Conservation (phyloP, 1,140 invertebrate species). For the Drosophila bipectinata region DNA sequence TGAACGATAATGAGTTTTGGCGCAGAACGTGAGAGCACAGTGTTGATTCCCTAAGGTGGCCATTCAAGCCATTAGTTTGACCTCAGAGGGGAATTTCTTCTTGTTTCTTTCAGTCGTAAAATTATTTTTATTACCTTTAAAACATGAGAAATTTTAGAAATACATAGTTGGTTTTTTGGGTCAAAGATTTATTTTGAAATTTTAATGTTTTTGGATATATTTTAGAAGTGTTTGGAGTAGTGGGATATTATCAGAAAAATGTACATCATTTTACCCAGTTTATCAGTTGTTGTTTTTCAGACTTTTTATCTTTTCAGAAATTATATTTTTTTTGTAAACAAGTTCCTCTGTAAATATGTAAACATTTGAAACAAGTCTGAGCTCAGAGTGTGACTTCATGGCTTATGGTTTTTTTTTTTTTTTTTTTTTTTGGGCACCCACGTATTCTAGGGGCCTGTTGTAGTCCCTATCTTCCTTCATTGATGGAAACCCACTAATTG, state of each 20-base stretch:
- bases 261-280: background rate
- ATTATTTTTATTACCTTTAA: background rate
- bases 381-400: slow-evolving; percentile 23
- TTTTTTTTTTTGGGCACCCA: slow-evolving; percentile 15
- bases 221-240: background rate
- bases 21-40: slow-evolving; percentile 19
- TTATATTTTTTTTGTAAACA: background rate
- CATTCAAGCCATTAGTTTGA: background rate
- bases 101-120: background rate
- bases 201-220: background rate
- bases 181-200: background rate
- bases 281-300: background rate
- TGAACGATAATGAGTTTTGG: slow-evolving; percentile 55
- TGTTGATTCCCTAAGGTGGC: slow-evolving; percentile 6
- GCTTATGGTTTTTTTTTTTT: background rate
- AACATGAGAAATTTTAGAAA: background rate
- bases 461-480: background rate
- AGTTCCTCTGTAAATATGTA: slow-evolving; percentile 8
- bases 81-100: background rate
- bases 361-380: slow-evolving; percentile 10
- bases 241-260: no score
- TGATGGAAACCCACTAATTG: slow-evolving; percentile 45
- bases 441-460: slow-evolving; percentile 3
- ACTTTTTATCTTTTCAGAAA: background rate
- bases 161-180: background rate